phyloP scores from a whole-genome alignment of 35 echinoderm and acorn worm genomes.

The Apostichopus californicus region DNA sequence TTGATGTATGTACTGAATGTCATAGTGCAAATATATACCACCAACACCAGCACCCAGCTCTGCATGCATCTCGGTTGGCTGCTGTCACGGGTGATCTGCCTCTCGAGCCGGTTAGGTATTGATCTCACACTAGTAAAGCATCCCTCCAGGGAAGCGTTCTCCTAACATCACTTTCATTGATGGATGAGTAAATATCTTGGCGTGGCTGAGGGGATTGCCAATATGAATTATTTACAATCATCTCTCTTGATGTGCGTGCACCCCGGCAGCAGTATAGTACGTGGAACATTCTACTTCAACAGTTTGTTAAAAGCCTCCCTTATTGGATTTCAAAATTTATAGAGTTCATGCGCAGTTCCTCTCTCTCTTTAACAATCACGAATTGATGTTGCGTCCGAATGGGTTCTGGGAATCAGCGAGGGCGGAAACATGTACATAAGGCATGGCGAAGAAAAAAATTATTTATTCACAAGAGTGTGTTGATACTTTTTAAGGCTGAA shows the following conservation, averaged over 20 bases:
- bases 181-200: constrained; percentile 23
- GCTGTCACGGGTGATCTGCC: not conserved
- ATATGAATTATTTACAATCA: constrained; percentile 17
- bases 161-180: constrained; percentile 25
- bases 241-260: not conserved
- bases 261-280: not conserved
- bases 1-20: constrained; percentile 36
- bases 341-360: too few relatives aligned
- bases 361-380: too few relatives aligned
- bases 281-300: not conserved
- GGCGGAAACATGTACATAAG: too few relatives aligned
- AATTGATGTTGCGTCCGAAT: too few relatives aligned
- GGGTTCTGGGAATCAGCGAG: too few relatives aligned
- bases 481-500: not conserved
- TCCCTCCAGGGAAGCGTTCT: constrained; percentile 18
- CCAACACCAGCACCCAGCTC: not conserved
- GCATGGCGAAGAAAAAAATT: too few relatives aligned
- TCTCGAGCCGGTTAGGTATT: constrained; percentile 31
- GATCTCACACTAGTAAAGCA: not conserved
- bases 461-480: not conserved
- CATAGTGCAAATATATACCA: constrained; percentile 18
- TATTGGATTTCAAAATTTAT: not conserved
- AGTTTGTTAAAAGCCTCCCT: not conserved
- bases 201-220: not conserved
- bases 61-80: not conserved